Evolutionary conservation across 1,140 invertebrate genomes (phyloP), one percentile per base, ranked within the genome.

Genomic region (Tigriopus japonicus): DNA sequence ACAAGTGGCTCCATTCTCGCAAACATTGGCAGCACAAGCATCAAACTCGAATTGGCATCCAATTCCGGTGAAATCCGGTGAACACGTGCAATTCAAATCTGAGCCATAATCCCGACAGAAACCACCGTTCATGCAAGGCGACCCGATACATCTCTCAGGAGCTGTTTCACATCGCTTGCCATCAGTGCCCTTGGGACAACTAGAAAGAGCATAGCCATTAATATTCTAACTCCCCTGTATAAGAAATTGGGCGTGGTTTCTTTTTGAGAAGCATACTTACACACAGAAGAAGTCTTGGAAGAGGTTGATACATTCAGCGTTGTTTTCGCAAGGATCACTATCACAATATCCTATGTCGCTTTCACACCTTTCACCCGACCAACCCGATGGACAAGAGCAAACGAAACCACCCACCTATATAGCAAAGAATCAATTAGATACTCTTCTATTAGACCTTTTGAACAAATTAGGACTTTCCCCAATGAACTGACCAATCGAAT

Each of bases 211-310:
- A n/a, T n/a, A n/a, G n/a, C n/a, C n/a, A n/a, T n/a, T n/a, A n/a
- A n/a, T n/a, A n/a, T n/a, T n/a, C n/a, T n/a, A n/a, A n/a, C n/a
- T n/a, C n/a, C n/a, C n/a, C n/a, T n/a, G n/a, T n/a, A n/a, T n/a
- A 35, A 35, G 28, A 35, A 3, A 35, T 5, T 5, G 9, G 9
- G 9, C 28, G 3, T 9, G 28, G 9, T 35, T 35, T 35, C 28
- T 35, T 3, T 5, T 6, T 10, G 2, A 17, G 15, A 10, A 6
- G 45, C 3, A 62, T 71, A 82, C 81, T 81, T 80, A 84, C 76
- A 93, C 90, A 68, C 92, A 95, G 81, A 96, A 96, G 70, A 84
- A 95, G 68, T 95, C 92, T 73, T 88, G 80, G 80, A 93, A 93
- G 2, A 96, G 74, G 69, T 93, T 83, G 53, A 94, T 87, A 72